phyloP scores from a whole-genome alignment of 1,140 invertebrate species.

The Dryas iulia region DNA sequence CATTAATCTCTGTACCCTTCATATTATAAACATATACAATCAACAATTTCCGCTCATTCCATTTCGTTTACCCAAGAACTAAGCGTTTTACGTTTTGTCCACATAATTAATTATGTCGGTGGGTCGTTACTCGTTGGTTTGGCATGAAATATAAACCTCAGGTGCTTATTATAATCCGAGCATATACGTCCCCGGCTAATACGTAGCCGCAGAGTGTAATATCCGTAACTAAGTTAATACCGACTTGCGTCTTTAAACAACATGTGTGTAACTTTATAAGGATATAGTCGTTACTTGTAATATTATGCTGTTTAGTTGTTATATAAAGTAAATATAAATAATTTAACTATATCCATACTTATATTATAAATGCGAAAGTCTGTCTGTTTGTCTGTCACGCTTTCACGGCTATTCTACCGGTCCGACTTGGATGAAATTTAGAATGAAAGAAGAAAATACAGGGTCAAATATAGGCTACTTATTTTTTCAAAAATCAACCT shows the following conservation, averaged over 20 bases:
- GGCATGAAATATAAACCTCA: slow-evolving; percentile 2
- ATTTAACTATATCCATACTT: too few species aligned
- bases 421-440: too few species aligned
- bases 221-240: background rate
- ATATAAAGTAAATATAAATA: too few species aligned
- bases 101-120: slow-evolving; percentile 20
- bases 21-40: background rate
- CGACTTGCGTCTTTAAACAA: background rate
- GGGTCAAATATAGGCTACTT: too few species aligned
- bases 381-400: too few species aligned
- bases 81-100: slow-evolving; percentile 10
- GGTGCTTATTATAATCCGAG: slow-evolving; percentile 11
- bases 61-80: background rate
- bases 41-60: background rate
- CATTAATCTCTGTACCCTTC: background rate
- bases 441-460: too few species aligned
- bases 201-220: background rate
- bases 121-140: slow-evolving; percentile 4
- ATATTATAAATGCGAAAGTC: too few species aligned
- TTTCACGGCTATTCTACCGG: too few species aligned
- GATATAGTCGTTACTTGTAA: too few species aligned
- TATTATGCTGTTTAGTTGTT: too few species aligned
- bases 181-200: background rate
- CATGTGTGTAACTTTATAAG: background rate
- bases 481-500: too few species aligned